phyloP scores from a whole-genome alignment of 2,113 vertebrate genomes.

The Podarcis cretensis region DNA sequence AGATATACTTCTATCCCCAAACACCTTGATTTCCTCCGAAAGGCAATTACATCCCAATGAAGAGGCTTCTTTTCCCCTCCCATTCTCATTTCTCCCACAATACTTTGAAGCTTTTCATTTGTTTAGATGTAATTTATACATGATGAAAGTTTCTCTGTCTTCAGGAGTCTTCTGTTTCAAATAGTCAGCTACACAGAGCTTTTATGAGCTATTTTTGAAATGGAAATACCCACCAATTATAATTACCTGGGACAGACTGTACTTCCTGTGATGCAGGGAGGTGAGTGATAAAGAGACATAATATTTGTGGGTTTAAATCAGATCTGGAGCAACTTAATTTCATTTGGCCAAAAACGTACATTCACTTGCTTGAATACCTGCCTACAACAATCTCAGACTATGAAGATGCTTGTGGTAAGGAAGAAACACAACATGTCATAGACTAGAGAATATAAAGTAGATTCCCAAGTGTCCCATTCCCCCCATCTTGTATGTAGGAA shows the following conservation, averaged over 20 bases:
- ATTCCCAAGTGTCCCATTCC: neutral
- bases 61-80: conserved; percentile 50
- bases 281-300: conserved; percentile 49
- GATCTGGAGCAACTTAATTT: neutral
- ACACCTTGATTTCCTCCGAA: conserved; percentile 60
- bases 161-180: conserved; percentile 80
- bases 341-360: neutral
- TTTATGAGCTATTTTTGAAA: conserved; percentile 72
- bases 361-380: neutral
- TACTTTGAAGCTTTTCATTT: conserved; percentile 86
- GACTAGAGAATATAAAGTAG: neutral
- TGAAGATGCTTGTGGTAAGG: neutral
- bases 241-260: conserved; percentile 74
- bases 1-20: conserved; percentile 42
- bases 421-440: neutral
- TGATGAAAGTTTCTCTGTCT: conserved; percentile 86
- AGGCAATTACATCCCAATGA: conserved; percentile 66
- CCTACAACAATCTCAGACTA: neutral
- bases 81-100: conserved; percentile 36
- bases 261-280: conserved; percentile 65
- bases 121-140: conserved; percentile 81
- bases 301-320: conserved; percentile 38
- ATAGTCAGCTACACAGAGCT: conserved; percentile 84
- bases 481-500: neutral
- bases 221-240: conserved; percentile 80